These are phyloP conservation scores for Homarus gammarus DNA, from an alignment of 2,888 invertebrate species.

Conservation along the genomic window DNA sequence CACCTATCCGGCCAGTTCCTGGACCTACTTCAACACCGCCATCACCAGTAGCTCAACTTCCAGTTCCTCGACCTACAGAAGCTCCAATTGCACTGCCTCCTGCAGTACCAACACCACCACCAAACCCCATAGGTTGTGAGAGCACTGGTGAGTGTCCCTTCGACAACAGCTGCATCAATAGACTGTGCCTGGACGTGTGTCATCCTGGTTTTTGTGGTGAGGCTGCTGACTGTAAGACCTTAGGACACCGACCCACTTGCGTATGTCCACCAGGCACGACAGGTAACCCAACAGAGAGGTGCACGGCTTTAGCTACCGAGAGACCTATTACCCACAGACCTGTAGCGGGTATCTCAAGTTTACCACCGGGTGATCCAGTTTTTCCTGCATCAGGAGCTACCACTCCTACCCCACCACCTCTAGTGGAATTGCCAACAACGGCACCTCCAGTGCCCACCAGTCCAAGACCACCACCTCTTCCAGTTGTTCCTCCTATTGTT, in stretches of 20 bases:
- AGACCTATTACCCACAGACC: slow-evolving; percentile 21
- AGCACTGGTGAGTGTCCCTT: slow-evolving; percentile 54
- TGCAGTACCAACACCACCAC: slow-evolving; percentile 27
- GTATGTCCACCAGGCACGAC: slow-evolving; percentile 78
- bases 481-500: slow-evolving; percentile 78
- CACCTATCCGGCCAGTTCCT: slow-evolving; percentile 11
- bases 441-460: slow-evolving; percentile 9
- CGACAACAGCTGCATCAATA: slow-evolving; percentile 77
- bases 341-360: not conserved
- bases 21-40: slow-evolving; percentile 27
- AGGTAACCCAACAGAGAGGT: slow-evolving; percentile 77
- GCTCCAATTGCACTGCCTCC: slow-evolving; percentile 11
- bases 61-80: slow-evolving; percentile 24
- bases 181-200: slow-evolving; percentile 76
- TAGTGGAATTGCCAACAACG: slow-evolving; percentile 8
- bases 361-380: not conserved
- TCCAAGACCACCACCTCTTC: slow-evolving; percentile 34
- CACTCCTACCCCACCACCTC: slow-evolving; percentile 18
- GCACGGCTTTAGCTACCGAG: slow-evolving; percentile 49
- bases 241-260: slow-evolving; percentile 77
- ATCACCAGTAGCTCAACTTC: slow-evolving; percentile 28
- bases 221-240: slow-evolving; percentile 77
- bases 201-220: slow-evolving; percentile 77
- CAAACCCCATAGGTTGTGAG: slow-evolving; percentile 58
- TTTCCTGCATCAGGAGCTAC: slow-evolving; percentile 21